Evolutionary conservation across 2,113 vertebrate species (phyloP), one percentile per base, ranked within the genome.

Genomic region (Shinisaurus crocodilurus): DNA sequence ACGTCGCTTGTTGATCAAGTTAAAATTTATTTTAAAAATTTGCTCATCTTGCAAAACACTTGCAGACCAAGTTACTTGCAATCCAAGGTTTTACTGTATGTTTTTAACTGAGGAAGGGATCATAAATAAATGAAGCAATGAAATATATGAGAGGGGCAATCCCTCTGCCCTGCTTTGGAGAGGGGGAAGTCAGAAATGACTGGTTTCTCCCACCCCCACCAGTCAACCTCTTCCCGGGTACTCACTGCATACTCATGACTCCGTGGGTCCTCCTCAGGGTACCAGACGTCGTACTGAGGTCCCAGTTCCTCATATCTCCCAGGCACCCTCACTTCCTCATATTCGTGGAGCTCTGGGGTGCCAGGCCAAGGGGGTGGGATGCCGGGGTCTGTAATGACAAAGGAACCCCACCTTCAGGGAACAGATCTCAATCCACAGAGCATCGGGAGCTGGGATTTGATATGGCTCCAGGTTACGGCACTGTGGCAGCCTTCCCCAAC

Each of bases 251-350:
- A 85, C 5, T 88, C 90, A 27, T 57, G 48, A 27, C 54, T 57
- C 72, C 80, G 57, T 1, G 63, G 81, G 27, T 40, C 45, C 37
- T 69, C 45, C 3, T 45, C 37, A 3, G 13, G 7, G 5, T 70
- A 16, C 74, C 86, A 77, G 29, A 48, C 6, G 5, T 89, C 80
- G 93, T 92, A 37, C 76, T 45, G 82, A 3, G 91, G 57, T 63
- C 77, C 93, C 50, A 95, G 88, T 40, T 96, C 95, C 89, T 94
- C 96, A 82, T 95, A 95, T 69, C 70, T 7, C 25, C 82, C 57
- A 43, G 70, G 81, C 25, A 94, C 92, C 40, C 90, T 93, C 50
- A 98, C 96, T 13, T 96, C 96, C 85, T 97, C 95, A 13, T 95
- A 98, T 34, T 96, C 92, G 69, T 96, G 95, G 74, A 83, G 88